Evolutionary conservation across 1,140 invertebrate genomes (phyloP).

Genomic region (Sycobia sp.): DNA sequence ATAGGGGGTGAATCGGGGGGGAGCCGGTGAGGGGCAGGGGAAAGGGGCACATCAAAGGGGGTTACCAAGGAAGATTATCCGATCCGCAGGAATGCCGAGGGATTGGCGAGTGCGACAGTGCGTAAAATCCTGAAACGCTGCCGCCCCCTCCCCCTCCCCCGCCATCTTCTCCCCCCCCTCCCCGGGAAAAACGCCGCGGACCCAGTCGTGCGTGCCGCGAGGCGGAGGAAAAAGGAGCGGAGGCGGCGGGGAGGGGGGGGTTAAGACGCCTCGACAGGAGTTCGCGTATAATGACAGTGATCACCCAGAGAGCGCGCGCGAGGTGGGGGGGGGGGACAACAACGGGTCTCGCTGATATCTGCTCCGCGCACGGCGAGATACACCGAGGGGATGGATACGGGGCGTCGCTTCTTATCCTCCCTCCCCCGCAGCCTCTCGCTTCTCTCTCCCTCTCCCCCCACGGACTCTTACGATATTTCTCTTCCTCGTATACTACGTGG

Average conservation of each 20-base stretch:
- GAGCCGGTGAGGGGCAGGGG: background rate
- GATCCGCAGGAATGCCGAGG: slow-evolving; percentile 18
- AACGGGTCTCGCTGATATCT: background rate
- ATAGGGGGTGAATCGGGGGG: too few species aligned
- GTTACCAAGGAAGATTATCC: too few species aligned
- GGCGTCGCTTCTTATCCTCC: background rate
- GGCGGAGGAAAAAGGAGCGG: too few species aligned
- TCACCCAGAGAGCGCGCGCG: background rate
- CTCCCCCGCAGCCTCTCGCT: too few species aligned
- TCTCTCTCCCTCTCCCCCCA: too few species aligned
- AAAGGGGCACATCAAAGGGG: background rate
- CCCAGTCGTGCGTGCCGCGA: slow-evolving; percentile 5
- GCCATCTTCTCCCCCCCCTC: too few species aligned
- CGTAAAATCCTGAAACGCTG: slow-evolving; percentile 48
- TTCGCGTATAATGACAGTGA: slow-evolving; percentile 16
- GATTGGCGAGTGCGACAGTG: slow-evolving; percentile 52
- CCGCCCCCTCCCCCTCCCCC: too few species aligned
- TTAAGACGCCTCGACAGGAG: slow-evolving; percentile 2
- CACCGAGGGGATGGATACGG: background rate
- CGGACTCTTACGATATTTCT: too few species aligned
- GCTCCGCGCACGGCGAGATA: too few species aligned
- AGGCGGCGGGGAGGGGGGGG: too few species aligned
- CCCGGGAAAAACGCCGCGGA: slow-evolving; percentile 20
- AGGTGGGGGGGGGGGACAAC: background rate
- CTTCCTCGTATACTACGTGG: too few species aligned